Evolutionary conservation across 2,113 vertebrate species (phyloP).

Genomic region (Nycticebus coucang): DNA sequence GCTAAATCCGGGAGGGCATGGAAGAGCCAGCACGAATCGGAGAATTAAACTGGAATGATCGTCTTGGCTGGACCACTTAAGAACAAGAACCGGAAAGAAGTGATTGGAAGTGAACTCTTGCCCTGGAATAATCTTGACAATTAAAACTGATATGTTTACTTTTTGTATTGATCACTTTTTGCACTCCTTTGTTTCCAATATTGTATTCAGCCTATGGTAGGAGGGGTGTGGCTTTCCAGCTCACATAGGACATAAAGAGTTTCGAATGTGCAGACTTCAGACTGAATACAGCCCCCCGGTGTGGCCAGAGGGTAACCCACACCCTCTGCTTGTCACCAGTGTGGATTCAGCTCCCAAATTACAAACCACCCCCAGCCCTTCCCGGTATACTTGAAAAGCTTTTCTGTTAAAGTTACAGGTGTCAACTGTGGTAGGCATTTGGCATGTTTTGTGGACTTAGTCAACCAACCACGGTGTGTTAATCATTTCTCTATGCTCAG

Average conservation of each 20-base stretch:
- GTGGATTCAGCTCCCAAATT: slow-evolving; percentile 75
- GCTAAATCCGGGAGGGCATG: slow-evolving; percentile 73
- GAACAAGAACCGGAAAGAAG: slow-evolving; percentile 82
- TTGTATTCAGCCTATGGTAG: slow-evolving; percentile 84
- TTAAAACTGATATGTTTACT: slow-evolving; percentile 89
- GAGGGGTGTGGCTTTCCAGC: slow-evolving; percentile 83
- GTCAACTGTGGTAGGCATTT: slow-evolving; percentile 71
- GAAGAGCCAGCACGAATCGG: slow-evolving; percentile 74
- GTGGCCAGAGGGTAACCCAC: slow-evolving; percentile 65
- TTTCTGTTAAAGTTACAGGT: slow-evolving; percentile 75
- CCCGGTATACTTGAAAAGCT: slow-evolving; percentile 76
- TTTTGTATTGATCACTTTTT: slow-evolving; percentile 88
- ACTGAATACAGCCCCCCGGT: not conserved
- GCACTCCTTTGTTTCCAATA: slow-evolving; percentile 85
- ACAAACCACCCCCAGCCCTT: slow-evolving; percentile 38
- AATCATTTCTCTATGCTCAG: slow-evolving; percentile 79
- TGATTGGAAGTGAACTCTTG: slow-evolving; percentile 86
- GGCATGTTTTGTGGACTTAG: slow-evolving; percentile 76
- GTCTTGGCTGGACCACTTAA: slow-evolving; percentile 83
- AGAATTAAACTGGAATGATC: slow-evolving; percentile 83
- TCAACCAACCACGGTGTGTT: slow-evolving; percentile 73
- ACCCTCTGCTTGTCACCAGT: slow-evolving; percentile 72
- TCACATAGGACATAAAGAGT: slow-evolving; percentile 78
- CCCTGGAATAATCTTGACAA: slow-evolving; percentile 91
- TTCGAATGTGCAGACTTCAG: slow-evolving; percentile 78